phyloP scores from a whole-genome alignment of 2,888 invertebrate genomes.

The Pachycephus smyrnensis region DNA sequence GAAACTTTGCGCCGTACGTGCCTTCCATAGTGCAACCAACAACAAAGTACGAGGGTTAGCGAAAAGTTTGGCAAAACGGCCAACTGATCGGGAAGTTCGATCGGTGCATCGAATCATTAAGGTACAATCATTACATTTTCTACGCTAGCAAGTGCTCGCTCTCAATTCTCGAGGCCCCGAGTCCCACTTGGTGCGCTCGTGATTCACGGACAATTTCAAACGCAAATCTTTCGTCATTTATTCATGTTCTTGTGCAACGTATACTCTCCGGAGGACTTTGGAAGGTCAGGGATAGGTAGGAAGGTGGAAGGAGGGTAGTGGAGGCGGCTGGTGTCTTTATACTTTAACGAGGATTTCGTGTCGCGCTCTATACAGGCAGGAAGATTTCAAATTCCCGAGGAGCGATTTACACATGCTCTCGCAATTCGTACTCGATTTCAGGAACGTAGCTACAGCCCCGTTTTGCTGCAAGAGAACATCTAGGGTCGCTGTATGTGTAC shows the following conservation, averaged over 20 bases:
- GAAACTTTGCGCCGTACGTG: not conserved
- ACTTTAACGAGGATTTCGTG: not conserved
- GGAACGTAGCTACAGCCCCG: not conserved
- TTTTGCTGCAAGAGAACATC: not conserved
- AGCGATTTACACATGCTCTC: not conserved
- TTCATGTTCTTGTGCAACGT: constrained; percentile 8
- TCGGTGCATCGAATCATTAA: not conserved
- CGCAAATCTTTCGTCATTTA: constrained; percentile 4
- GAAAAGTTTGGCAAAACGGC: not conserved
- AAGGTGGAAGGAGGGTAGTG: not conserved
- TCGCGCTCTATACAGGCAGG: not conserved
- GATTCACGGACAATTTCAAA: constrained; percentile 12
- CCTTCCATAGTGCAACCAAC: not conserved
- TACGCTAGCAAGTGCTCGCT: not conserved
- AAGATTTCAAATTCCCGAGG: not conserved
- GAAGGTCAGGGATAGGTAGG: constrained; percentile 1
- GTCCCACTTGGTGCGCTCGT: not conserved
- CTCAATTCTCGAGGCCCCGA: not conserved
- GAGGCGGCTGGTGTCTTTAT: not conserved
- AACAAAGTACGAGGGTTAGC: not conserved
- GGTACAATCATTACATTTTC: not conserved
- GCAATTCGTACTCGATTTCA: not conserved
- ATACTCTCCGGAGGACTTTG: not conserved
- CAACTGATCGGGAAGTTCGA: not conserved
- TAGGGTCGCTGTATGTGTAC: not conserved